phyloP scores from a whole-genome alignment of 2,113 vertebrate genomes.

The Oriolus oriolus region DNA sequence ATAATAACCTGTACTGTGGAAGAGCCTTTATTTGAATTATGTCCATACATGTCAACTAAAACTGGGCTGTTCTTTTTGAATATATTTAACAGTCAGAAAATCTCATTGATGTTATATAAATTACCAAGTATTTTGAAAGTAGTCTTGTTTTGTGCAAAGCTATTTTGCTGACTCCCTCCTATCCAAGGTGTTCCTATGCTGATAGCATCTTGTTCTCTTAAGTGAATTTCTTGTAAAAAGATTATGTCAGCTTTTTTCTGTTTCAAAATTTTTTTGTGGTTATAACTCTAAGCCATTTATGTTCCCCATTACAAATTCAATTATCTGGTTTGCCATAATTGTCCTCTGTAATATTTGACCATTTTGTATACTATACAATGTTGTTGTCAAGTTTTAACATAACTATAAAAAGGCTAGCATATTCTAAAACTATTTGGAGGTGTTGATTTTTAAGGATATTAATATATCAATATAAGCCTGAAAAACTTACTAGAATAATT shows the following conservation, averaged over 20 bases:
- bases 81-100: background rate
- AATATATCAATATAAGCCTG: background rate
- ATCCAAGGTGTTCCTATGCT: slow-evolving; percentile 9
- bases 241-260: slow-evolving; percentile 28
- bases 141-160: background rate
- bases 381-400: background rate
- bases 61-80: background rate
- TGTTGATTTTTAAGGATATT: background rate
- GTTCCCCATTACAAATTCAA: slow-evolving; percentile 33
- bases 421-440: background rate
- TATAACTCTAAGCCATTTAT: slow-evolving; percentile 33
- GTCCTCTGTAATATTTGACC: background rate
- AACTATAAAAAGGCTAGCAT: background rate
- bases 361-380: background rate
- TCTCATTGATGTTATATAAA: background rate
- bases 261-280: slow-evolving; percentile 16
- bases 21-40: background rate
- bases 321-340: slow-evolving; percentile 46
- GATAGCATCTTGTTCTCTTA: slow-evolving; percentile 49
- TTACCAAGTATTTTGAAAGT: background rate
- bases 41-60: background rate
- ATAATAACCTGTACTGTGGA: background rate
- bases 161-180: slow-evolving; percentile 38
- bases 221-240: slow-evolving; percentile 41
- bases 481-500: background rate